Evolutionary conservation across 2,113 vertebrate species (phyloP).

Genomic region (Brachirus orientalis): DNA sequence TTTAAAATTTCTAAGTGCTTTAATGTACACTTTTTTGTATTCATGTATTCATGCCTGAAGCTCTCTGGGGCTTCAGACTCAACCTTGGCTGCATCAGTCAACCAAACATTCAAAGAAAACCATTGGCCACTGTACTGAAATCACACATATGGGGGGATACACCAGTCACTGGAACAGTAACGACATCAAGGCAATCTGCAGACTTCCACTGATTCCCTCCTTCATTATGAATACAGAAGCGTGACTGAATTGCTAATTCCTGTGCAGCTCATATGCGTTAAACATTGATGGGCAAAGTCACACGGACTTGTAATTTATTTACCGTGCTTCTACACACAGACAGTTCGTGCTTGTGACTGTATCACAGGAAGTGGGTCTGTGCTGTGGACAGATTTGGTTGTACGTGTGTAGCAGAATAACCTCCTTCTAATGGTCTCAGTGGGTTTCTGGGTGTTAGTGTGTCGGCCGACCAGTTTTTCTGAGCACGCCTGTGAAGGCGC

Average conservation of each 20-base stretch:
- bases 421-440: constrained; percentile 18
- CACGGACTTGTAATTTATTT: constrained; percentile 32
- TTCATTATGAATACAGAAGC: constrained; percentile 55
- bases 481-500: background rate
- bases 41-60: constrained; percentile 13
- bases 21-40: constrained; percentile 28
- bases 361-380: background rate
- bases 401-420: background rate
- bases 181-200: constrained; percentile 45
- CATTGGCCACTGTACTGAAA: constrained; percentile 51
- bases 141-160: constrained; percentile 49
- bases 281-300: constrained; percentile 44
- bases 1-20: constrained; percentile 5
- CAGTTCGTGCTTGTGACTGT: background rate
- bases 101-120: constrained; percentile 58
- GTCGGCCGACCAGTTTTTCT: background rate
- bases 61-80: background rate
- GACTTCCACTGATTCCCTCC: constrained; percentile 52
- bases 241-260: constrained; percentile 54
- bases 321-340: background rate
- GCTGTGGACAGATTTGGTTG: background rate
- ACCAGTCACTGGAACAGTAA: constrained; percentile 61
- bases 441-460: background rate
- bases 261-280: constrained; percentile 34
- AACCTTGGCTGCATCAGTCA: constrained; percentile 42